These are phyloP conservation scores for Semotilus atromaculatus DNA, from an alignment of 2,797 vertebrate genomes.

Conservation along the genomic window DNA sequence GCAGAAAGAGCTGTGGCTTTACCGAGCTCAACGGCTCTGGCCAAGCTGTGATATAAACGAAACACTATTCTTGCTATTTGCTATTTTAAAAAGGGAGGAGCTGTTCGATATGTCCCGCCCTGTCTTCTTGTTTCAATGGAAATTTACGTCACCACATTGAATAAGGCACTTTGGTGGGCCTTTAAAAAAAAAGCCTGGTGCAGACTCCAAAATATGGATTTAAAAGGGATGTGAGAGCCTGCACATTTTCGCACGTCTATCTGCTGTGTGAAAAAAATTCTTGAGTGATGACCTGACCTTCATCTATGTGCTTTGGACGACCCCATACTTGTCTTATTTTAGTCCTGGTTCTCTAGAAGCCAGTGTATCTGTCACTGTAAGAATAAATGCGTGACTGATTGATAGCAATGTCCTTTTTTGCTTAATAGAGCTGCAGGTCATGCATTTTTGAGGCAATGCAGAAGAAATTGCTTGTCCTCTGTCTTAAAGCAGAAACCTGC, in stretches of 20 bases:
- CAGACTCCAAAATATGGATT: not conserved
- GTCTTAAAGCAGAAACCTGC: constrained; percentile 8
- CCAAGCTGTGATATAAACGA: too few relatives aligned
- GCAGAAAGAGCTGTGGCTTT: too few relatives aligned
- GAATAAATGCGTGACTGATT: constrained; percentile 47
- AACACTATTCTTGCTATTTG: too few relatives aligned
- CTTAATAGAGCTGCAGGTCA: not conserved
- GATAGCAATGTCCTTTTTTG: constrained; percentile 39
- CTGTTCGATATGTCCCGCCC: too few relatives aligned
- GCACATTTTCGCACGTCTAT: constrained; percentile 14
- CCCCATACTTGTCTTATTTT: constrained; percentile 39
- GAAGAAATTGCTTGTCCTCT: constrained; percentile 22
- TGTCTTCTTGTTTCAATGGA: too few relatives aligned
- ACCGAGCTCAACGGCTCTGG: too few relatives aligned
- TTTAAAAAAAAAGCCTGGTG: not conserved
- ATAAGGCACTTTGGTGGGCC: too few relatives aligned
- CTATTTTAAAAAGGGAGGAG: too few relatives aligned
- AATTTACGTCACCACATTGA: too few relatives aligned
- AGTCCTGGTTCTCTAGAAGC: constrained; percentile 9
- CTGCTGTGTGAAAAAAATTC: constrained; percentile 3
- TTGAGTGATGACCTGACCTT: constrained; percentile 22
- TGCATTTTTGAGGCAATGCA: not conserved
- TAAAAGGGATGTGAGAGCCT: not conserved
- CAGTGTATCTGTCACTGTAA: constrained; percentile 50
- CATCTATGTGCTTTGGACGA: constrained; percentile 16